Base-by-base conservation (phyloP, 2,888 invertebrate genomes). In the Conistra vaccinii region DNA sequence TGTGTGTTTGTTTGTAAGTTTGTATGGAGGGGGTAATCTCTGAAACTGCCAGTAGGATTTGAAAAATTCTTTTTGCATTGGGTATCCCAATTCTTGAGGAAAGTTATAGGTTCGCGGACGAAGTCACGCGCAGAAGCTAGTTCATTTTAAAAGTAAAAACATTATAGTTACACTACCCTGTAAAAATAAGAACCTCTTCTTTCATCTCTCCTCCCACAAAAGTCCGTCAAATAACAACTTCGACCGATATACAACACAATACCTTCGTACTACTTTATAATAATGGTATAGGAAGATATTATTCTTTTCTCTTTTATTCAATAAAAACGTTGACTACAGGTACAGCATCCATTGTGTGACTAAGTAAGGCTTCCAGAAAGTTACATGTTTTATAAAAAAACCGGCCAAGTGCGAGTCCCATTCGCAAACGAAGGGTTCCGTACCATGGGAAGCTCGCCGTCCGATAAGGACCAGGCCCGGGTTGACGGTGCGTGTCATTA, bases 251-350 rank as follows among this genome's bases (percentile, higher is more conserved):
- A 57, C 20, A 69, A 55, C 45, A 70, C 45, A 70, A 48, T 58
- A 58, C 35, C 42, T 32, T 35, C 12, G 6, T 42, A 35, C 9
- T 57, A 10, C 20, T 48, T 7, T 29, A 7, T 51, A 32, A 14
- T n/a, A 23, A 39, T 2, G 20, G 9, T 9, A 7, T 42, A 73
- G 3, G 29, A 14, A 53, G 23, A 35, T n/a, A 61, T 74, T n/a
- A 35, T 63, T 63, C 10, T 39, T 53, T 63, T 69, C 20, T 48
- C n/a, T 74, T 55, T 57, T 69, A 51, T 45, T 57, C 9, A 69
- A 66, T 69, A 66, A 70, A 70, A 67, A 39, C 26, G 3, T 57
- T 39, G 42, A 48, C n/a, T 26, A 66, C 12, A 42, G 3, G 39
- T 42, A 42, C 29, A 55, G 45, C 55, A 4, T 48, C 23, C 23